phyloP scores from a whole-genome alignment of 2,797 vertebrate genomes.

The Leucoraja ocellata region DNA sequence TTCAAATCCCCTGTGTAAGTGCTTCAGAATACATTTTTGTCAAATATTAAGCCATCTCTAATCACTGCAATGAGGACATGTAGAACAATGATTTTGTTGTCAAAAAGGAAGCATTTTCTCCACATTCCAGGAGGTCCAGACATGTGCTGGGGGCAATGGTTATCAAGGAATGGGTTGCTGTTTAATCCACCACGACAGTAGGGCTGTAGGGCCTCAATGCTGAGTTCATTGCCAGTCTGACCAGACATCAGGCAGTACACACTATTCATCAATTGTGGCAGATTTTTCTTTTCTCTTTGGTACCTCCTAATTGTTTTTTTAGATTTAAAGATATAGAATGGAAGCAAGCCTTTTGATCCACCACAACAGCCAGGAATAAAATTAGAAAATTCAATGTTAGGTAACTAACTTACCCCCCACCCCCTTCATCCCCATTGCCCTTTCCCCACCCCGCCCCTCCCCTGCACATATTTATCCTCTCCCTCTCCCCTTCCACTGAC shows the following conservation, averaged over 20 bases:
- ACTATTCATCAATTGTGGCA: background rate
- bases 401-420: no score
- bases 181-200: background rate
- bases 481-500: no score
- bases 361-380: no score
- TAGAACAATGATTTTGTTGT: background rate
- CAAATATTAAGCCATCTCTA: background rate
- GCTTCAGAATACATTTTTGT: background rate
- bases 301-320: background rate
- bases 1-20: background rate
- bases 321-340: no score
- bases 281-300: background rate
- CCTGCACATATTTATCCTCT: no score
- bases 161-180: background rate
- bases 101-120: background rate
- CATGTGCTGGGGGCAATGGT: no score
- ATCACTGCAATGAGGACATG: background rate
- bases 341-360: no score
- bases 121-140: no score
- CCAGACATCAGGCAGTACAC: background rate
- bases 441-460: no score
- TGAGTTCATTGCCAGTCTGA: background rate
- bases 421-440: no score
- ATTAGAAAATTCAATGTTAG: no score
- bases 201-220: background rate